Percentiles rank a stretch among this genome's conserved stretches.
Conservation (phyloP, 2,888 invertebrate species). For the Macropis europaea region DNA sequence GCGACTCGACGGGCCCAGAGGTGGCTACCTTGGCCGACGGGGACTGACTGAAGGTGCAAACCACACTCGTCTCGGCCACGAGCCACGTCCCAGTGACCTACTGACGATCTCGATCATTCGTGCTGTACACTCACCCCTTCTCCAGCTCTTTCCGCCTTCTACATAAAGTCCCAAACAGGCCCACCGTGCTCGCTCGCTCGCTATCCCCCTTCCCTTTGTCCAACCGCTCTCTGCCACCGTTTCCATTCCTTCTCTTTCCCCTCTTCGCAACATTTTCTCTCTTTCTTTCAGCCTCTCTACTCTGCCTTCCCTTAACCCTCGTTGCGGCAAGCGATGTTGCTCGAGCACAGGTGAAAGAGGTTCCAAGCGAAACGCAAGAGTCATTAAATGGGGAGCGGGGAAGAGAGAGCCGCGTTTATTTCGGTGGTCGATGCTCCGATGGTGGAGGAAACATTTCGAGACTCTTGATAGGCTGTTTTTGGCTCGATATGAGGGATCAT, state of each 20-base stretch:
- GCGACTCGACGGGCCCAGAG: conserved; percentile 69
- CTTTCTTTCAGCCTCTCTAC: neutral
- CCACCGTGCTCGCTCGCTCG: conserved; percentile 46
- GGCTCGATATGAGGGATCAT: too few species aligned
- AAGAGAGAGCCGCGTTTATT: conserved; percentile 26
- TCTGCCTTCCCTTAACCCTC: neutral
- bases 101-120: conserved; percentile 71
- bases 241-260: conserved; percentile 28
- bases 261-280: neutral
- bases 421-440: conserved; percentile 24
- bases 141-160: conserved; percentile 37
- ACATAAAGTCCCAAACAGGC: conserved; percentile 60
- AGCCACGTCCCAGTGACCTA: conserved; percentile 79
- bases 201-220: neutral
- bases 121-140: conserved; percentile 59
- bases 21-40: conserved; percentile 77
- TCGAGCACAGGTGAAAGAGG: conserved; percentile 67
- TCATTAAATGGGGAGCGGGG: conserved; percentile 30
- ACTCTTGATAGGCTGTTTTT: conserved; percentile 5
- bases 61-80: conserved; percentile 75
- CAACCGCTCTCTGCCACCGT: conserved; percentile 39
- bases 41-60: conserved; percentile 78
- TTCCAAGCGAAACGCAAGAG: conserved; percentile 36
- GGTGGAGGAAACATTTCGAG: neutral
- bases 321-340: conserved; percentile 9